phyloP scores from a whole-genome alignment of 2,797 vertebrate species.

The Darevskia nairensis region DNA sequence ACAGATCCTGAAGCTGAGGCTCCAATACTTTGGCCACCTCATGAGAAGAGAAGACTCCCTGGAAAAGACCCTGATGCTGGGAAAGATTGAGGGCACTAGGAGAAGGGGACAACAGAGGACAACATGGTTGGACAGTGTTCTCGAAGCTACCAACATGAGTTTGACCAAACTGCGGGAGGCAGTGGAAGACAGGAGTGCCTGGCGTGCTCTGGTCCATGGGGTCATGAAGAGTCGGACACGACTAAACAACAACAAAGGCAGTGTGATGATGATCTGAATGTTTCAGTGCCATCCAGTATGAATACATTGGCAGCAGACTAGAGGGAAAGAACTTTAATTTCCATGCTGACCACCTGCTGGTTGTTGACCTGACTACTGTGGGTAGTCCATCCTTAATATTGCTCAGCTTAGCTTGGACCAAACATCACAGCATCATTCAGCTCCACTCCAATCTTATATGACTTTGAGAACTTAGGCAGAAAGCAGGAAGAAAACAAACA shows the following conservation, averaged over 20 bases:
- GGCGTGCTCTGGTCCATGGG: no score
- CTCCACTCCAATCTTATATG: not conserved
- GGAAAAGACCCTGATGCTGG: no score
- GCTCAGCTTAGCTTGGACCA: conserved; percentile 30
- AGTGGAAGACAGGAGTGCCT: no score
- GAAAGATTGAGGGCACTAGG: no score
- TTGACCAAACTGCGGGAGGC: no score
- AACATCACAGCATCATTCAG: not conserved
- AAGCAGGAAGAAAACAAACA: not conserved
- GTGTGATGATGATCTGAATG: not conserved
- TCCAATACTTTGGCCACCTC: no score
- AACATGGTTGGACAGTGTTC: no score
- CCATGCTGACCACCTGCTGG: not conserved
- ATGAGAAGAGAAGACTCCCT: no score
- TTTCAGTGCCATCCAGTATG: not conserved
- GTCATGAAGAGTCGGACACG: no score
- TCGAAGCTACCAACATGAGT: no score
- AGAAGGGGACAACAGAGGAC: no score
- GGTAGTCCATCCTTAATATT: conserved; percentile 34
- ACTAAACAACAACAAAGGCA: not conserved
- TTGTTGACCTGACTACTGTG: not conserved
- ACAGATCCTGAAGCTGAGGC: no score
- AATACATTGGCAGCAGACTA: not conserved
- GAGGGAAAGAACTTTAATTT: not conserved
- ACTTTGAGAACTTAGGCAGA: conserved; percentile 10